A percentile compares a stretch with the other conserved stretches of the same genome.
These are phyloP conservation scores for Meteorus colon DNA, from an alignment of 2,888 invertebrate genomes.

Conservation along the genomic window DNA sequence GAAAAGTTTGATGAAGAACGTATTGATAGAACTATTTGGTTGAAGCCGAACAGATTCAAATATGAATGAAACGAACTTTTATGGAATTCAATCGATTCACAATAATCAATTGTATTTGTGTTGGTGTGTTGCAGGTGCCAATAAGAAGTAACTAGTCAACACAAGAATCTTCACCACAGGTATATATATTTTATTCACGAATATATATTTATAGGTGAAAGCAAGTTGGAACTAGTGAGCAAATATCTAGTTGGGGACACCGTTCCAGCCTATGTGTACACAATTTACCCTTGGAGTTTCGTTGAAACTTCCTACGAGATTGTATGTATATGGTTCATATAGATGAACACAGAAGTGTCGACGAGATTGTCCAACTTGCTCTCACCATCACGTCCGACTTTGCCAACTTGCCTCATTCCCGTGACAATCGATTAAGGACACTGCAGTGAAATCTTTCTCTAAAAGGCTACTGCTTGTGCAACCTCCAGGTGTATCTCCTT, in stretches of 20 bases:
- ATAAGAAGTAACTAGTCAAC: not conserved
- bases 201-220: not conserved
- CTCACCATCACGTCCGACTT: slow-evolving; percentile 33
- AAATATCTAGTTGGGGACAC: not conserved
- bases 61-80: no score
- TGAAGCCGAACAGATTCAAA: no score
- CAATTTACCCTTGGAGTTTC: slow-evolving; percentile 4
- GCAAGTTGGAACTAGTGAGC: not conserved
- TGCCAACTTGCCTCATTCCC: slow-evolving; percentile 24
- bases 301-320: slow-evolving; percentile 28
- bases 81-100: not conserved
- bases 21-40: no score
- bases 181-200: not conserved
- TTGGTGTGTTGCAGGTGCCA: slow-evolving; percentile 2
- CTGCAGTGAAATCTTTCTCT: slow-evolving; percentile 2
- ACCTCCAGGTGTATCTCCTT: slow-evolving; percentile 31
- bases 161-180: not conserved
- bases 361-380: slow-evolving; percentile 29
- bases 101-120: not conserved
- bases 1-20: not conserved
- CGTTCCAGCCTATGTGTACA: not conserved
- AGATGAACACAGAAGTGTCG: slow-evolving; percentile 18
- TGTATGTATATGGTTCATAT: slow-evolving; percentile 8
- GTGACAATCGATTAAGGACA: slow-evolving; percentile 37
- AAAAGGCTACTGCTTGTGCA: not conserved